A percentile compares a stretch with the other conserved stretches of the same genome.
These are phyloP conservation scores for Fulmarus glacialis DNA, from an alignment of 2,113 vertebrate genomes.

Conservation along the genomic window DNA sequence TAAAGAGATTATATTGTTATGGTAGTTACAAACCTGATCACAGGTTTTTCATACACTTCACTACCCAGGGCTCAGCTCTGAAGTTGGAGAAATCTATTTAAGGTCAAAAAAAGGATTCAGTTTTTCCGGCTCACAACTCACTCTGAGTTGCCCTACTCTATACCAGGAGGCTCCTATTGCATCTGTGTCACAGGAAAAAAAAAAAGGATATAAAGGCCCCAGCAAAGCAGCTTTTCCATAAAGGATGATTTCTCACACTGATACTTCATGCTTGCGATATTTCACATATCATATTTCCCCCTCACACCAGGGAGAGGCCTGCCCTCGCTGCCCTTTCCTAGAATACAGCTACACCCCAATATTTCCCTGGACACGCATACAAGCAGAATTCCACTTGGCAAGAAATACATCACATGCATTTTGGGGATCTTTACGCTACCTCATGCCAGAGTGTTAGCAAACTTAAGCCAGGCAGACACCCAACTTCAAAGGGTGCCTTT, in stretches of 20 bases:
- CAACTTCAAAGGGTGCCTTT: conserved; percentile 38
- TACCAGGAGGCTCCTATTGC: neutral
- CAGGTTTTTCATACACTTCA: neutral
- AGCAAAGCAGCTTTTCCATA: neutral
- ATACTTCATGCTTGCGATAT: neutral
- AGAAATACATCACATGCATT: fast-evolving
- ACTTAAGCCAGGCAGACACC: conserved; percentile 1
- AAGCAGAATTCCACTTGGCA: neutral
- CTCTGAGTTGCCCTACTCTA: neutral
- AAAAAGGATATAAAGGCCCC: neutral
- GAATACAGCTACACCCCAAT: neutral
- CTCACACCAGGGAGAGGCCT: neutral
- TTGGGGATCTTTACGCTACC: neutral
- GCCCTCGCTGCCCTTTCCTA: conserved; percentile 26
- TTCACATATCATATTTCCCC: neutral
- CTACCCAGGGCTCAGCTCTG: neutral
- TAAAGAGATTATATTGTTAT: neutral
- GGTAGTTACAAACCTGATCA: neutral
- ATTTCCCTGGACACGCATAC: neutral
- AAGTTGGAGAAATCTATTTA: neutral
- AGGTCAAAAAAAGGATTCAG: neutral
- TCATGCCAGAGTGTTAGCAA: neutral
- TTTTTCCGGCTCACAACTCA: neutral
- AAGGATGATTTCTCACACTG: neutral
- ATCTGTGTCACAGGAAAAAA: neutral